Evolutionary conservation across 2,113 vertebrate species (phyloP), one percentile per base, ranked within the genome.

Genomic region (Conger conger): DNA sequence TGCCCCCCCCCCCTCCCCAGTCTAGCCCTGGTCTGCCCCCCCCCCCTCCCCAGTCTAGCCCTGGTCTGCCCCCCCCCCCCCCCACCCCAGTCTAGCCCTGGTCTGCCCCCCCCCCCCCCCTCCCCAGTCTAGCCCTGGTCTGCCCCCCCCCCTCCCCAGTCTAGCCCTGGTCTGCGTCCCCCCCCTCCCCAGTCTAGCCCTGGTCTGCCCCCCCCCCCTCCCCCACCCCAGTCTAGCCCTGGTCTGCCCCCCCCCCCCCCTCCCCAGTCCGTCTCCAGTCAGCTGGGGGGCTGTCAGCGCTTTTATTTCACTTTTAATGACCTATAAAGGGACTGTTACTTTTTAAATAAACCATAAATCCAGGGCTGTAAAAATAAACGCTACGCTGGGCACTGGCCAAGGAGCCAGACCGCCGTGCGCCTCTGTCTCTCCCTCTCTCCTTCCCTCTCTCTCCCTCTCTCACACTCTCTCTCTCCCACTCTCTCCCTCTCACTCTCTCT

Each of bases 341-440:
- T 94, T 94, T 95, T 94, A 94, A 95, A 94, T 95, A 95, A 94
- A 93, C 94, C 91, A 95, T 94, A 95, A 95, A 95, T 91, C 89
- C 91, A 85, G 90, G 90, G 91, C 91, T 91, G 92, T 94, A 93
- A 94, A 94, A 88, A 86, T 88, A 90, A 94, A 92, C 89, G 91
- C 92, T 92, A 86, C 84, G 86, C 90, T 93, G 93, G 93, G 89
- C 90, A 86, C 86, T 87, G 90, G 91, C 93, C 93, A 94, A 90
- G 27, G 23, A 20, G 57, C 57, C 20, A 60, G 57, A 3, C 18
- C 57, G 57, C 57, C 57, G 4, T 2, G 8, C 57, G 20, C 3
- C 57, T 60, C 5, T 9, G 20, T 8, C 57, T 27, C 23, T 27
- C 18, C 27, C 57, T 60, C 18, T 27, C 57, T 60, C 57, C 8